phyloP scores from a whole-genome alignment of 2,888 invertebrate species.

The Agriotes lineatus region DNA sequence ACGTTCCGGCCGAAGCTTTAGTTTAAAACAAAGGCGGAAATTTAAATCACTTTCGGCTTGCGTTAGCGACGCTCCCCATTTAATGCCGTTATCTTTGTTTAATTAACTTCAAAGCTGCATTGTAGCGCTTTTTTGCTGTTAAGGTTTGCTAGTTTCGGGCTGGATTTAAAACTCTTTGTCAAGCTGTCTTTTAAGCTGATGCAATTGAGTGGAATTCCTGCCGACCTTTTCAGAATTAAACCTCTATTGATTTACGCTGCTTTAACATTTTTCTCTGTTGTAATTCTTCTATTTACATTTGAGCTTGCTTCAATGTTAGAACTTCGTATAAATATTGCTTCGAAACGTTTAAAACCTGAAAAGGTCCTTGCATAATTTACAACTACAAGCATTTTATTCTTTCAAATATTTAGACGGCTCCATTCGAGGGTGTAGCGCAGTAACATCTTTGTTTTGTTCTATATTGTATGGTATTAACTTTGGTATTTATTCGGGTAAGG shows the following conservation, averaged over 20 bases:
- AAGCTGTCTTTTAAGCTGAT: constrained; percentile 38
- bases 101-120: constrained; percentile 30
- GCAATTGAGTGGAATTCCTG: constrained; percentile 40
- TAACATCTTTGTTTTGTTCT: no score
- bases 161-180: constrained; percentile 41
- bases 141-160: constrained; percentile 35
- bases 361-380: no score
- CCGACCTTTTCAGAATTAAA: constrained; percentile 40
- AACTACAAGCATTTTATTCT: no score
- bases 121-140: constrained; percentile 26
- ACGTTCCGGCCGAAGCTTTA: neutral
- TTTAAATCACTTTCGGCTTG: neutral
- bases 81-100: constrained; percentile 24
- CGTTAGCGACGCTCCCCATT: constrained; percentile 1
- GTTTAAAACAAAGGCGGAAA: constrained; percentile 5
- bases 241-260: constrained; percentile 37
- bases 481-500: no score
- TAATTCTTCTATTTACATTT: constrained; percentile 15
- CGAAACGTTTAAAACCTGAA: no score
- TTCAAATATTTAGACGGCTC: no score
- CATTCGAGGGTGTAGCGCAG: no score
- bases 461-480: no score
- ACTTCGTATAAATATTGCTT: no score
- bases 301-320: neutral
- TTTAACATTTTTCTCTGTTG: constrained; percentile 19